Conservation (phyloP, 1,140 invertebrate species). For the Cotesia glomerata region DNA sequence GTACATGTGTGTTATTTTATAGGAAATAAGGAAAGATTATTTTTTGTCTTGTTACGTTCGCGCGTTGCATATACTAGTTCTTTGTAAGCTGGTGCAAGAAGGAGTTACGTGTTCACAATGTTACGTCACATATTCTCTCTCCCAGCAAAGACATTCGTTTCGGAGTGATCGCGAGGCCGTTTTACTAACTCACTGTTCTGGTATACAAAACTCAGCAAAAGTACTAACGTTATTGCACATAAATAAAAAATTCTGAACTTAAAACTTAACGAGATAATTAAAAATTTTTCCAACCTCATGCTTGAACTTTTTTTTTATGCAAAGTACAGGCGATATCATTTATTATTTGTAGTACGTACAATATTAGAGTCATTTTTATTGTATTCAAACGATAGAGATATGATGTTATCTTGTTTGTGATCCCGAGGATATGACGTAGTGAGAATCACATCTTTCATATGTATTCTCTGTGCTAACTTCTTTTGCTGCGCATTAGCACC, state of each 20-base stretch:
- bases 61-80: slow-evolving; percentile 9
- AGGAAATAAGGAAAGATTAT: background rate
- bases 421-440: slow-evolving; percentile 1
- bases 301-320: too few species aligned
- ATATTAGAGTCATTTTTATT: background rate
- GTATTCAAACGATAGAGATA: background rate
- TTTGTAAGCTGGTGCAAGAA: slow-evolving; percentile 24
- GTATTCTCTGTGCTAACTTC: background rate
- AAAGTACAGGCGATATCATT: too few species aligned
- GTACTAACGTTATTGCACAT: background rate
- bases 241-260: background rate
- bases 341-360: background rate
- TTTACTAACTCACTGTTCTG: background rate
- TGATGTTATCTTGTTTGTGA: background rate
- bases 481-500: slow-evolving; percentile 1
- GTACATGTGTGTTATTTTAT: background rate
- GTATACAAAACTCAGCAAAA: background rate
- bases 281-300: too few species aligned
- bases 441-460: slow-evolving; percentile 7
- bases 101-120: slow-evolving; percentile 28
- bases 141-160: slow-evolving; percentile 22
- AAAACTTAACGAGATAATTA: too few species aligned
- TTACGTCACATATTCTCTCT: slow-evolving; percentile 26
- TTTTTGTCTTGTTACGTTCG: slow-evolving; percentile 6
- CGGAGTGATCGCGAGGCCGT: slow-evolving; percentile 21